These are phyloP conservation scores for Cairina moschata DNA, from an alignment of 2,113 vertebrate genomes.

Conservation along the genomic window DNA sequence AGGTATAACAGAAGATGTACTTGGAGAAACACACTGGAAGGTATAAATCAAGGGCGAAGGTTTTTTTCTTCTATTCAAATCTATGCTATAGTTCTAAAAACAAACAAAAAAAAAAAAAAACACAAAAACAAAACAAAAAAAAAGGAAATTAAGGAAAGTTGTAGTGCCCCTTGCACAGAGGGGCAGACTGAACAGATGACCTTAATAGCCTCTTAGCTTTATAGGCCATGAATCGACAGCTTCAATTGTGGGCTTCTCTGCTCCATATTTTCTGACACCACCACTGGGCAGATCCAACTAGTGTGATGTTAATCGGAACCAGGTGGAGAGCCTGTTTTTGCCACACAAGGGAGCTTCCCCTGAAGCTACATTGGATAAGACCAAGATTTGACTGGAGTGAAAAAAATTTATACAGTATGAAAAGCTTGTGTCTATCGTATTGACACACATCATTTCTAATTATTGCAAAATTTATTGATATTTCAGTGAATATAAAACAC, in stretches of 20 bases:
- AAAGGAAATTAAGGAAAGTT: background rate
- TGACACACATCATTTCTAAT: background rate
- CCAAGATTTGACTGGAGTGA: background rate
- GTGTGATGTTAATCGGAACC: conserved; percentile 34
- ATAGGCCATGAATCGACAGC: conserved; percentile 45
- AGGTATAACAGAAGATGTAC: conserved; percentile 16
- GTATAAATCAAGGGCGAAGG: background rate
- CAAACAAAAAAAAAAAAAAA: background rate
- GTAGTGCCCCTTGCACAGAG: background rate
- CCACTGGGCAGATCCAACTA: conserved; percentile 52
- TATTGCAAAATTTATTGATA: background rate
- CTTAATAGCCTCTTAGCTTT: conserved; percentile 56
- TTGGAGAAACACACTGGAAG: conserved; percentile 1
- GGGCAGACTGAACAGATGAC: conserved; percentile 9
- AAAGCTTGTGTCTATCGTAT: fast-evolving
- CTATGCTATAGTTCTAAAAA: background rate
- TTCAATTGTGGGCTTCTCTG: conserved; percentile 57
- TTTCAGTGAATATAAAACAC: background rate
- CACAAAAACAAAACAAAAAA: too few relatives aligned
- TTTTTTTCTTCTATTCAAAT: background rate
- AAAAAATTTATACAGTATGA: background rate
- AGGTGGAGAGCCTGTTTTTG: conserved; percentile 44
- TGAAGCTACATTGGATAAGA: conserved; percentile 43
- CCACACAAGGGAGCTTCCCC: conserved; percentile 42
- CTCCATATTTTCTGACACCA: conserved; percentile 45